Base-by-base conservation (phyloP, 1,140 invertebrate genomes). In the Pseudomyrmex gracilis region DNA sequence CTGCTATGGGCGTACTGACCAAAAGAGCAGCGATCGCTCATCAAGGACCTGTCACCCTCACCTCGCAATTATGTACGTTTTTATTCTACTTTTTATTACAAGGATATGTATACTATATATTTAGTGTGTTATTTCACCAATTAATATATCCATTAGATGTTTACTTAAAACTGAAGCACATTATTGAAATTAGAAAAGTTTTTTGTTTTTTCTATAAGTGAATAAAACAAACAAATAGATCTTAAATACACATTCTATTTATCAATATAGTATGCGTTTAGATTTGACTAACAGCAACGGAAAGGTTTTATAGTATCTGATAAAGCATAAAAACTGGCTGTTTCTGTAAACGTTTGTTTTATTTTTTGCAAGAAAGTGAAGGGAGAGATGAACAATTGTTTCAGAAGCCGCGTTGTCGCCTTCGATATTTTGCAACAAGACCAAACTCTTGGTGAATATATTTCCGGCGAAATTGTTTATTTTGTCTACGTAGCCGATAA, bases 21-120 rank as follows among this genome's bases (percentile, higher is more conserved):
- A 94, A 94, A 80, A 91, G 92, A 17, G 61, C 90, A 24, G 82
- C 92, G 17, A 73, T 89, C 3, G 71, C 89, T 8, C 93, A 94
- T 22, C 93, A 94, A 73, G 93, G 93, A 49, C 94, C 95, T 3
- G 78, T 95, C 51, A 94, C 94, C 0, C 92, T 95, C 15, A 94
- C 93, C 8, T 94, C 95, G 17, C 95, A 95, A 90, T 89, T 95
- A 47, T 92, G 94, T 91, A 93, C 90, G 93, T 93, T 4, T 55
- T 76, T 34, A 64, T 34, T 34, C 34, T 34, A 34, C 34, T 34
- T 34, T 7, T 34, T 34, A 5, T 34, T 34, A 7, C 7, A 34
- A 34, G 0, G 5, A 7, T 7, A 34, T 24, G 3, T 34, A 7
- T 34, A 34, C 7, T 34, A 34, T 34, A 34, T 34, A n/a, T n/a